Conservation (phyloP, 2,113 vertebrate genomes). For the Choloepus hoffmanni region DNA sequence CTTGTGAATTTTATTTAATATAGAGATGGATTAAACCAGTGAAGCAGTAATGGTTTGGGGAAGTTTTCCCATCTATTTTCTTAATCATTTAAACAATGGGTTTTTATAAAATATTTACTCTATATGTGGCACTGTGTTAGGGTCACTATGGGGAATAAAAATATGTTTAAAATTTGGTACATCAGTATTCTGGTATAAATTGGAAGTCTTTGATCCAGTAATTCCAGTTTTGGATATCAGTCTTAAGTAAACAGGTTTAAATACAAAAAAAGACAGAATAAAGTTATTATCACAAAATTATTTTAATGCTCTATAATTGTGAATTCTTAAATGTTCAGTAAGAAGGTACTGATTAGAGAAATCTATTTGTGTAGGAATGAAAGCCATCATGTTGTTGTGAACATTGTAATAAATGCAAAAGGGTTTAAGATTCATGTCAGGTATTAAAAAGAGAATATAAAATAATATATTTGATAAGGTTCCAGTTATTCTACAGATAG, state of each 20-base stretch:
- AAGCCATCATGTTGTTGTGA: slow-evolving; percentile 11
- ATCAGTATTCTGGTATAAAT: neutral
- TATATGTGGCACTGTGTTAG: neutral
- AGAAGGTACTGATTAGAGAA: slow-evolving; percentile 9
- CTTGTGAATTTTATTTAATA: slow-evolving; percentile 39
- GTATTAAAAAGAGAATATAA: slow-evolving; percentile 49
- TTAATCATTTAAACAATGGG: neutral
- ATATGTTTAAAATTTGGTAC: neutral
- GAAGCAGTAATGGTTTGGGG: neutral
- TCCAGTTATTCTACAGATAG: neutral
- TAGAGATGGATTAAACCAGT: neutral
- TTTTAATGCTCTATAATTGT: neutral
- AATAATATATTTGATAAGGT: slow-evolving; percentile 6
- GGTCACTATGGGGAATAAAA: neutral
- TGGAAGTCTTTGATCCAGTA: neutral
- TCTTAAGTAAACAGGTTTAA: slow-evolving; percentile 29
- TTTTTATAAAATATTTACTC: neutral
- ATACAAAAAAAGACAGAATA: neutral
- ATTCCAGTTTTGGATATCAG: neutral
- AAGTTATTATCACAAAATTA: neutral
- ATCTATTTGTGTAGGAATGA: neutral
- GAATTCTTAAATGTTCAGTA: neutral
- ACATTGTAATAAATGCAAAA: slow-evolving; percentile 29
- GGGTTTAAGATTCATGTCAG: neutral
- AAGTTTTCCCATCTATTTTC: slow-evolving; percentile 7